phyloP scores from a whole-genome alignment of 2,888 invertebrate species.

The Chelonus formosanus region DNA sequence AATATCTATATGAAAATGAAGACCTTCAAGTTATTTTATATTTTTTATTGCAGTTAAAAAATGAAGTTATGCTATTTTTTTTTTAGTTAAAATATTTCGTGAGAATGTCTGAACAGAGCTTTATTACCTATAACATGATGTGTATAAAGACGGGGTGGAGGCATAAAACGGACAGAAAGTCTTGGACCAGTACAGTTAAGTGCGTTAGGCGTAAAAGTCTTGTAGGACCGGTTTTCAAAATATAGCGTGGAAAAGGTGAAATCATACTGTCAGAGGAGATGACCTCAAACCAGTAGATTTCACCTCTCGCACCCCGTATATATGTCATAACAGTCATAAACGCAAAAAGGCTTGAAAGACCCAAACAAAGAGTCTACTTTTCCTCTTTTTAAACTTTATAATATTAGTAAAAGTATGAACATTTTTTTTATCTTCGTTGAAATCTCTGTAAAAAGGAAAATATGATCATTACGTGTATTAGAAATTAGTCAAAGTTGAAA shows the following conservation, averaged over 20 bases:
- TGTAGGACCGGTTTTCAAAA: slow-evolving; percentile 29
- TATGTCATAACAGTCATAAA: slow-evolving; percentile 9
- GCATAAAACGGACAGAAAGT: neutral
- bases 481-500: too few relatives aligned
- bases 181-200: slow-evolving; percentile 9
- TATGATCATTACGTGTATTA: too few relatives aligned
- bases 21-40: too few relatives aligned
- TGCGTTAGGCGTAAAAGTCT: slow-evolving; percentile 18
- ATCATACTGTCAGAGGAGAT: slow-evolving; percentile 5
- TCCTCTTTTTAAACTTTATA: neutral
- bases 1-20: too few relatives aligned
- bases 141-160: neutral
- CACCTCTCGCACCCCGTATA: slow-evolving; percentile 8
- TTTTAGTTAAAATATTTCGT: too few relatives aligned
- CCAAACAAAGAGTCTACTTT: slow-evolving; percentile 8
- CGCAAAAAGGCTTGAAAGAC: neutral
- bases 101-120: neutral
- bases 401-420: too few relatives aligned
- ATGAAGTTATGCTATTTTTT: too few relatives aligned
- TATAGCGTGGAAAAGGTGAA: slow-evolving; percentile 22
- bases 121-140: neutral
- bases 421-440: too few relatives aligned
- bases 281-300: slow-evolving; percentile 3
- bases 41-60: too few relatives aligned
- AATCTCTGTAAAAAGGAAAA: too few relatives aligned